phyloP scores from a whole-genome alignment of 2,113 vertebrate species.

The Oreochromis aureus region DNA sequence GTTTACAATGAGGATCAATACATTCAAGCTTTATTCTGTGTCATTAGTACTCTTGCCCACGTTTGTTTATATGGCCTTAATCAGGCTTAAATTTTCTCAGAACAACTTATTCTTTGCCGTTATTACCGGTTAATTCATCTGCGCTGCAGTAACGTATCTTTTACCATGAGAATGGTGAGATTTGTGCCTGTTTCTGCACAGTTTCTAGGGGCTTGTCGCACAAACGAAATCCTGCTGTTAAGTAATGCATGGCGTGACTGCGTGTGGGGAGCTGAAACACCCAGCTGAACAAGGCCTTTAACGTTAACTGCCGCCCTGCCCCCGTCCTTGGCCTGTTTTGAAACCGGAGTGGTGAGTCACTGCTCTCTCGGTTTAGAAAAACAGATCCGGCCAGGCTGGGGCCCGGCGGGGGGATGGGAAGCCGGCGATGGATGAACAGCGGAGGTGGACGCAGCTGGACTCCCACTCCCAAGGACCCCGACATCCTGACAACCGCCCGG shows the following conservation, averaged over 20 bases:
- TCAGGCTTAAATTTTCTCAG: neutral
- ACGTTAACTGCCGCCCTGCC: slow-evolving; percentile 41
- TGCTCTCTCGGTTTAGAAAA: slow-evolving; percentile 59
- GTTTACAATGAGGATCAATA: slow-evolving; percentile 5
- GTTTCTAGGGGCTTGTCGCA: neutral
- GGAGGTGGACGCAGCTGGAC: slow-evolving; percentile 73
- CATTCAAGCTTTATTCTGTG: neutral
- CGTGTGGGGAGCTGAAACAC: slow-evolving; percentile 26
- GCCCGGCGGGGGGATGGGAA: slow-evolving; percentile 56
- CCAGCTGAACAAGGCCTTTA: slow-evolving; percentile 58
- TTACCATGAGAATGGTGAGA: neutral
- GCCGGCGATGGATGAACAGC: slow-evolving; percentile 59
- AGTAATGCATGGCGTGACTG: neutral
- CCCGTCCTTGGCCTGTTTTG: slow-evolving; percentile 49
- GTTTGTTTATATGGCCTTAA: neutral
- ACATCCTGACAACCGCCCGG: slow-evolving; percentile 62
- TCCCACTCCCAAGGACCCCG: slow-evolving; percentile 56
- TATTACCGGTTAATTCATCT: slow-evolving; percentile 32
- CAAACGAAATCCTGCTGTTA: neutral
- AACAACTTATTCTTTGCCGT: neutral
- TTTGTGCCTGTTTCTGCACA: neutral
- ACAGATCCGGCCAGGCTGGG: slow-evolving; percentile 59
- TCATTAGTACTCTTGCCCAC: neutral
- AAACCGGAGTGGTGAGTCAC: slow-evolving; percentile 70
- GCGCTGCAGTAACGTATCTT: neutral